phyloP scores from a whole-genome alignment of 2,113 vertebrate species.

The Brachyhypopomus occidentalis region DNA sequence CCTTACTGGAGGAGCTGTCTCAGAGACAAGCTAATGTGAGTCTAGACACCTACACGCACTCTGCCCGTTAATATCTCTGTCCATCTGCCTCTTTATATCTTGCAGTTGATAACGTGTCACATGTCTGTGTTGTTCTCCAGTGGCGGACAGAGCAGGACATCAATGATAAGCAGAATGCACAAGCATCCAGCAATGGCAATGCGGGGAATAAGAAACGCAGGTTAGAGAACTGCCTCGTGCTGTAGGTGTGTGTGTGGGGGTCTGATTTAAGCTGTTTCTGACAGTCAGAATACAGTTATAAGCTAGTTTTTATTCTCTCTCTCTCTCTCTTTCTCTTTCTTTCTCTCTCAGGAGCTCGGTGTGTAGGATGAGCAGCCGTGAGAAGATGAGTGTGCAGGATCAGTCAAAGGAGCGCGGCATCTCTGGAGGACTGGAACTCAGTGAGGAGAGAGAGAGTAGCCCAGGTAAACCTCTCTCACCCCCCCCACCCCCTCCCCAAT shows the following conservation, averaged over 20 bases:
- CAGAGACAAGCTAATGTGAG: slow-evolving; percentile 84
- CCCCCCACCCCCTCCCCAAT: too few species aligned
- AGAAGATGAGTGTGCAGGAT: slow-evolving; percentile 88
- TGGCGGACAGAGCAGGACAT: slow-evolving; percentile 72
- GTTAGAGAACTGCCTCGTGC: slow-evolving; percentile 47
- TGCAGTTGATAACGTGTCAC: too few species aligned
- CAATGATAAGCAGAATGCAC: slow-evolving; percentile 67
- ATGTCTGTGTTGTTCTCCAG: slow-evolving; percentile 51
- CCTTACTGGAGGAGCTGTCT: slow-evolving; percentile 81
- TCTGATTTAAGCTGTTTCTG: neutral
- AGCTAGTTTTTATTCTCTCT: neutral
- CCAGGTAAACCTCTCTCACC: slow-evolving; percentile 62
- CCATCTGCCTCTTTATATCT: too few species aligned
- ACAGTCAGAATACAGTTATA: too few species aligned
- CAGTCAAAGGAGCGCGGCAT: slow-evolving; percentile 87
- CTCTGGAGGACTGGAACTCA: slow-evolving; percentile 74
- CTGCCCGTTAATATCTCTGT: too few species aligned
- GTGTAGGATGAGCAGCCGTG: slow-evolving; percentile 88
- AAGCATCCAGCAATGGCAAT: slow-evolving; percentile 58
- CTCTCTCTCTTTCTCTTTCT: neutral
- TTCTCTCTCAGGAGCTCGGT: slow-evolving; percentile 78
- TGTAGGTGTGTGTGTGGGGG: neutral
- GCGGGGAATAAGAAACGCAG: slow-evolving; percentile 67
- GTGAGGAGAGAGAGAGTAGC: slow-evolving; percentile 73
- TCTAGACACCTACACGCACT: neutral